Evolutionary conservation across 2,888 invertebrate species (phyloP).

Genomic region (Steromphala cineraria): DNA sequence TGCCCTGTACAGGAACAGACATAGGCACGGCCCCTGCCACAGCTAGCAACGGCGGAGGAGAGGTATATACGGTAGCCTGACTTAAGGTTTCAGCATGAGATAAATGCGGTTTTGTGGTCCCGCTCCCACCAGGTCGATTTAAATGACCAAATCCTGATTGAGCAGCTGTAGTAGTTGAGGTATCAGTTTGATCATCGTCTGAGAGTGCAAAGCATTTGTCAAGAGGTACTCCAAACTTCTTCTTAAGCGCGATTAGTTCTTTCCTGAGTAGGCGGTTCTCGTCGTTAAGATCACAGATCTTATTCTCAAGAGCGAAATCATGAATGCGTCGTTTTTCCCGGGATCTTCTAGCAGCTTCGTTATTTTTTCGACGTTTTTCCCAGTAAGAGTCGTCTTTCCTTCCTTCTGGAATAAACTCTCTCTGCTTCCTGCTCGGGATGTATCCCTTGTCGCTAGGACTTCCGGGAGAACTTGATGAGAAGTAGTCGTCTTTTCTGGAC

Average conservation of each 20-base stretch:
- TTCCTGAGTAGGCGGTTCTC: slow-evolving; percentile 96
- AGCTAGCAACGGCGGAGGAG: slow-evolving; percentile 42
- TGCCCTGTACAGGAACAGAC: slow-evolving; percentile 24
- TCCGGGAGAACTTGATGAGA: not conserved
- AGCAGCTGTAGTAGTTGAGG: not conserved
- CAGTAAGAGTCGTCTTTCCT: slow-evolving; percentile 98
- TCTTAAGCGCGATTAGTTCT: slow-evolving; percentile 93
- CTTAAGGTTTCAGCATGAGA: not conserved
- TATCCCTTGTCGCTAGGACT: not conserved
- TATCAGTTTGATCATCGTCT: not conserved
- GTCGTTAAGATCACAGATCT: slow-evolving; percentile 94
- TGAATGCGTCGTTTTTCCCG: slow-evolving; percentile 97
- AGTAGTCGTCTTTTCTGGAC: not conserved
- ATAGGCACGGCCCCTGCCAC: slow-evolving; percentile 34
- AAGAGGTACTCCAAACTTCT: slow-evolving; percentile 79
- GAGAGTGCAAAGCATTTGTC: slow-evolving; percentile 33
- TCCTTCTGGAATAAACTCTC: slow-evolving; percentile 96
- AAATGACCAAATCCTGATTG: not conserved
- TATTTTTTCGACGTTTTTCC: slow-evolving; percentile 96
- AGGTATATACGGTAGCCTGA: slow-evolving; percentile 28
- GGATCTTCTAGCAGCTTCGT: slow-evolving; percentile 96
- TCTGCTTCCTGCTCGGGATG: slow-evolving; percentile 82
- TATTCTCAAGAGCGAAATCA: slow-evolving; percentile 95
- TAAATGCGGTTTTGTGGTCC: not conserved
- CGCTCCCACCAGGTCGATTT: not conserved